These are phyloP conservation scores for Apeira syringaria DNA, from an alignment of 2,888 invertebrate genomes.

Conservation along the genomic window DNA sequence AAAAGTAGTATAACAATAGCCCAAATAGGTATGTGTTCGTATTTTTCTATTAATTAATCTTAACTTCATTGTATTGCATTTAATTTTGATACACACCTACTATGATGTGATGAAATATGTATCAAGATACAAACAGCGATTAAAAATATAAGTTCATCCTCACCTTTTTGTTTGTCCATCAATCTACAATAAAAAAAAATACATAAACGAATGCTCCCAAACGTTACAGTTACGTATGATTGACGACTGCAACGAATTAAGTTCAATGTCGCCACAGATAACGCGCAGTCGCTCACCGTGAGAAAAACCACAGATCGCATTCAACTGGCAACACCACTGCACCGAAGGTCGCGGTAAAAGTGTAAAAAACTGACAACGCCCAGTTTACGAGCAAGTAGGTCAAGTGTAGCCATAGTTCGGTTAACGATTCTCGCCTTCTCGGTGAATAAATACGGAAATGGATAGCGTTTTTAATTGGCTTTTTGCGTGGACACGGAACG, in stretches of 20 bases:
- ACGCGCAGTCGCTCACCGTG: constrained; percentile 42
- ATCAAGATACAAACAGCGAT: too few species aligned
- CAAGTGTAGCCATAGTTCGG: constrained; percentile 39
- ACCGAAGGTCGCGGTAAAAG: constrained; percentile 63
- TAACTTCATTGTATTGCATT: too few species aligned
- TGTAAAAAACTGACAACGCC: constrained; percentile 52
- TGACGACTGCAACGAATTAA: constrained; percentile 28
- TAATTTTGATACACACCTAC: too few species aligned
- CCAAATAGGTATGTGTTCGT: too few species aligned
- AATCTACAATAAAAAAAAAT: background rate
- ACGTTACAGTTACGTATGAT: constrained; percentile 26
- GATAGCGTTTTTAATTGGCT: constrained; percentile 28
- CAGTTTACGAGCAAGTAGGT: constrained; percentile 38
- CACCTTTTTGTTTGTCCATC: background rate
- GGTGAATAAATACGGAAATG: constrained; percentile 33
- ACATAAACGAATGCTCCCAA: background rate
- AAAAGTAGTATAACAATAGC: too few species aligned
- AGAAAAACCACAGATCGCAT: constrained; percentile 41
- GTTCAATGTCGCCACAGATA: constrained; percentile 44
- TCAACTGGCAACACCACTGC: constrained; percentile 25
- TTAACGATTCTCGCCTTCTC: constrained; percentile 29
- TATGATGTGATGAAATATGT: too few species aligned
- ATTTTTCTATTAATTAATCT: too few species aligned
- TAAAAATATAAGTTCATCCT: too few species aligned
- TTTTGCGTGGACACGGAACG: constrained; percentile 11